phyloP scores from a whole-genome alignment of 2,888 invertebrate species.

The Tetragonula carbonaria region DNA sequence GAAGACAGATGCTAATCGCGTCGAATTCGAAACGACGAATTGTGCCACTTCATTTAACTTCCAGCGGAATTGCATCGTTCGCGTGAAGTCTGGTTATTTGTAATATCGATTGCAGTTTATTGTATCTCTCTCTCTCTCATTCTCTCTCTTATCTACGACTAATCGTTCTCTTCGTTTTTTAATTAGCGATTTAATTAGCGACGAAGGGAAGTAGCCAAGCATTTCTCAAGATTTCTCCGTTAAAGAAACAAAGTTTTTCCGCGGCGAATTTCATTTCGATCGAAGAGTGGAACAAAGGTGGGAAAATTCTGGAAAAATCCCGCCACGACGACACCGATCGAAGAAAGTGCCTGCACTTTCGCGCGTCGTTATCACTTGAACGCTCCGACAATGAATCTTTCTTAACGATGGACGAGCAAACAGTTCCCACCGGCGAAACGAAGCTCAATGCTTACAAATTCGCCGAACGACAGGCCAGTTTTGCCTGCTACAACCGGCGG shows the following conservation, averaged over 20 bases:
- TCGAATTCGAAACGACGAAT: constrained; percentile 17
- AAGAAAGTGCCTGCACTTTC: neutral
- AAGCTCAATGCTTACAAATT: constrained; percentile 35
- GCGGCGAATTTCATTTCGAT: neutral
- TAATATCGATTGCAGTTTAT: neutral
- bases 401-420: constrained; percentile 17
- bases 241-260: neutral
- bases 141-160: too few relatives aligned
- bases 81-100: neutral
- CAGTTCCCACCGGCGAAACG: neutral
- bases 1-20: constrained; percentile 12
- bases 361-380: neutral
- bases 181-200: neutral
- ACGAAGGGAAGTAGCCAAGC: neutral
- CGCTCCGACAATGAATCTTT: constrained; percentile 12
- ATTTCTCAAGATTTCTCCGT: neutral
- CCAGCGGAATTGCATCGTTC: neutral
- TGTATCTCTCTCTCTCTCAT: neutral
- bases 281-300: neutral
- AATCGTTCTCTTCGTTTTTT: neutral
- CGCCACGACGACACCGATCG: neutral
- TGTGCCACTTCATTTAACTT: constrained; percentile 28
- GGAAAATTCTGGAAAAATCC: neutral
- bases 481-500: constrained; percentile 25
- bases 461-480: constrained; percentile 4